Conservation (phyloP, 2,888 invertebrate species). For the Epistrophe grossulariae region DNA sequence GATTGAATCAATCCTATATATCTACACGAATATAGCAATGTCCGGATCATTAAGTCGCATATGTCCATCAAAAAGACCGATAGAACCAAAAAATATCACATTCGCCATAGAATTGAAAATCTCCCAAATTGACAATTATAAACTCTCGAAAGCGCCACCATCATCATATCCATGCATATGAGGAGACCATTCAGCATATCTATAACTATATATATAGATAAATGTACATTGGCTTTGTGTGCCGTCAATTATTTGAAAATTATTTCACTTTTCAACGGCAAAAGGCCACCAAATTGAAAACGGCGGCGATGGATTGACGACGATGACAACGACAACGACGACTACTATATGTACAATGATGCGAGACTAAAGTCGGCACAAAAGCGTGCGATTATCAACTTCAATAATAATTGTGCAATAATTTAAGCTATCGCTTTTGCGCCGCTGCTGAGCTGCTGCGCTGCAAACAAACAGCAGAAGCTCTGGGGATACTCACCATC, state of each 20-base stretch:
- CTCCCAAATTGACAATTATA: conserved; percentile 64
- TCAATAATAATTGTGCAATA: conserved; percentile 73
- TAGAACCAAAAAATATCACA: conserved; percentile 53
- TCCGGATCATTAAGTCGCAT: conserved; percentile 64
- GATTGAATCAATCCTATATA: conserved; percentile 53
- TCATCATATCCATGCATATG: background rate
- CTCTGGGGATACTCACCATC: conserved; percentile 61
- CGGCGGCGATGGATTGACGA: background rate
- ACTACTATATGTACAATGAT: background rate
- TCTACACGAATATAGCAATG: conserved; percentile 35
- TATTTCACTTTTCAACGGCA: conserved; percentile 66
- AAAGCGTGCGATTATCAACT: conserved; percentile 68
- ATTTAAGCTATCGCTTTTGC: conserved; percentile 64
- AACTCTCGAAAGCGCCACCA: conserved; percentile 38
- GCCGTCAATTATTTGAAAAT: conserved; percentile 75
- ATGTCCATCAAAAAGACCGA: conserved; percentile 56
- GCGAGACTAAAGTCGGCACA: conserved; percentile 44
- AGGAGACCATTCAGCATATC: background rate
- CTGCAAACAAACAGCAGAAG: conserved; percentile 42
- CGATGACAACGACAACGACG: background rate
- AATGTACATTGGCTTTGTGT: conserved; percentile 10
- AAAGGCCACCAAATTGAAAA: conserved; percentile 63
- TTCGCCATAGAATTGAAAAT: conserved; percentile 18
- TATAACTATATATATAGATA: no score
- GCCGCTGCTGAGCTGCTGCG: background rate